These are phyloP conservation scores for Thera britannica DNA, from an alignment of 2,888 invertebrate species.

Conservation along the genomic window DNA sequence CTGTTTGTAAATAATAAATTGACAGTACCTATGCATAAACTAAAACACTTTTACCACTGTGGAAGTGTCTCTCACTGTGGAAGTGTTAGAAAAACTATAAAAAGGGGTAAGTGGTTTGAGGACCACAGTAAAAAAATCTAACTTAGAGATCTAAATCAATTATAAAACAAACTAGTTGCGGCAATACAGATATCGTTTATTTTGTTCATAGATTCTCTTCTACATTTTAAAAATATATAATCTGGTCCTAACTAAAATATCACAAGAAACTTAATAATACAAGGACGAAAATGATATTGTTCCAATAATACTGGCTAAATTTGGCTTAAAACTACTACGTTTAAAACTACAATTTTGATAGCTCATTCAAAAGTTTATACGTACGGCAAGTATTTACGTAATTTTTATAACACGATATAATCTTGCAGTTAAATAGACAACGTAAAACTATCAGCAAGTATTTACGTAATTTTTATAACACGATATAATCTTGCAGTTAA, in stretches of 20 bases:
- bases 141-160: not conserved
- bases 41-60: too few species aligned
- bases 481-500: not conserved
- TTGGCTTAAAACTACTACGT: not conserved
- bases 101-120: too few species aligned
- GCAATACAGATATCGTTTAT: conserved; percentile 18
- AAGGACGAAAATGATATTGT: conserved; percentile 40
- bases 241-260: conserved; percentile 43
- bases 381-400: not conserved
- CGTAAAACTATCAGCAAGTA: not conserved
- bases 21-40: too few species aligned
- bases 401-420: not conserved
- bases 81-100: too few species aligned
- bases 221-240: conserved; percentile 15
- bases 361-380: not conserved
- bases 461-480: not conserved
- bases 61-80: too few species aligned
- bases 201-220: conserved; percentile 16
- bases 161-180: conserved; percentile 1
- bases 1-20: too few species aligned
- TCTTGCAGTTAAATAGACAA: not conserved
- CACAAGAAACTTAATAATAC: conserved; percentile 48
- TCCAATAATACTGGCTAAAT: conserved; percentile 52
- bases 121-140: too few species aligned
- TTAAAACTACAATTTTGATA: not conserved